A percentile compares a stretch with the other conserved stretches of the same genome.
Evolutionary conservation across 1,140 invertebrate species (phyloP).

Genomic region (Globodera rostochiensis): DNA sequence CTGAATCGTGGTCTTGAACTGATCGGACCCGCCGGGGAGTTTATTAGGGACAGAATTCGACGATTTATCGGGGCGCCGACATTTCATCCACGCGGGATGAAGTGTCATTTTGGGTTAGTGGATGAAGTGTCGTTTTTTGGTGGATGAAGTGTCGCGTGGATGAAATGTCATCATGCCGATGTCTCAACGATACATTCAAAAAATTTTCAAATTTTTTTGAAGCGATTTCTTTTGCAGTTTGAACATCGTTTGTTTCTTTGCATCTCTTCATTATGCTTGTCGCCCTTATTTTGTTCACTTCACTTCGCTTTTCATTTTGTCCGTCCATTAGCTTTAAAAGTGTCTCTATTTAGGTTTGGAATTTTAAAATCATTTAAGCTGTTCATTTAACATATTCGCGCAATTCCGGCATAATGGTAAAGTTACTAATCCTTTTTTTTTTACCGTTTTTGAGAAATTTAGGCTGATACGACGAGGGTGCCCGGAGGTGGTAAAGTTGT

Average conservation of each 20-base stretch:
- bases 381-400: neutral
- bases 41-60: too few relatives aligned
- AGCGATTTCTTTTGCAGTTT: slow-evolving; percentile 25
- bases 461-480: slow-evolving; percentile 55
- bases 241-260: neutral
- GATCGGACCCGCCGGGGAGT: too few relatives aligned
- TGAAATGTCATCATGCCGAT: too few relatives aligned
- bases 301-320: neutral
- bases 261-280: neutral
- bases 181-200: too few relatives aligned
- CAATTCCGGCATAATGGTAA: neutral
- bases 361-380: neutral
- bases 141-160: too few relatives aligned
- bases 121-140: too few relatives aligned
- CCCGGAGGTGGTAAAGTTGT: slow-evolving; percentile 52
- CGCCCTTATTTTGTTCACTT: neutral
- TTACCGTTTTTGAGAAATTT: slow-evolving; percentile 20
- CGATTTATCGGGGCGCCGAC: too few relatives aligned
- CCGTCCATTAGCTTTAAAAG: neutral
- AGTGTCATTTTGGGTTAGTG: too few relatives aligned
- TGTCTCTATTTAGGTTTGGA: neutral
- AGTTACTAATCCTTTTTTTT: neutral
- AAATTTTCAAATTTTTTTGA: slow-evolving; percentile 2
- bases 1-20: too few relatives aligned
- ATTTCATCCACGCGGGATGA: too few relatives aligned